Base-by-base conservation (phyloP, 1,140 invertebrate genomes). In the Drosophila jambulina region DNA sequence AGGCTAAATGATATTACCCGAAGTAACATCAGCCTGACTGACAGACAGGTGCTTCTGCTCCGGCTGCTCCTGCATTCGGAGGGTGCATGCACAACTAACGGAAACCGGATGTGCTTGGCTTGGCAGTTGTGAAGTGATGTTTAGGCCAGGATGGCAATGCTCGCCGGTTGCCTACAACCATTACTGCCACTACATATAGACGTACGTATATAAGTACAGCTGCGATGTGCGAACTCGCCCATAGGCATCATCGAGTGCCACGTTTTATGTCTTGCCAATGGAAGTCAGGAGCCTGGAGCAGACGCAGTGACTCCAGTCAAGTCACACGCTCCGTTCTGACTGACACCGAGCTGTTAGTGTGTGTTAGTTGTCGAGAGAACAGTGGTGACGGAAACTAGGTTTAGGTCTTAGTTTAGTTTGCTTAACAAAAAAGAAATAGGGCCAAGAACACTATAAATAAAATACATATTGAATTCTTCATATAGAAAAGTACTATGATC, bases 1-100 rank as follows among this genome's bases (percentile, higher is more conserved):
- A 58, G 83, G 62, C 82, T 91, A 90, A 90, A 90, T 90, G 85
- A 90, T 90, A 90, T 91, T 90, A 90, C 85, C 81, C 90, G 82
- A 81, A 90, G 85, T 80, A 91, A 91, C 85, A 82, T 91, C 85
- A 91, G 70, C 81, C 69, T 85, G 78, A 82, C 86, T 90, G 86
- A 91, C 85, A 90, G 78, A 74, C 81, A 85, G 67, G 38, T 43
- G 45, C 42, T 58, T 7, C 43, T 15, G 45, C 45, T 13, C 4
- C 19, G 43, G 56, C 38, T 60, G 61, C 36, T 36, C 17, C 42
- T 34, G 48, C 34, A 56, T 21, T 40, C n/a, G 36, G 36, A 21
- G 23, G 59, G 42, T 54, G 63, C 82, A 57, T 71, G 78, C 75
- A 59, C 82, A 76, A 90, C 85, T 82, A 88, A 84, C 86, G 85